Conservation (phyloP, 2,797 vertebrate species). For the Pseudochirops corinnae region DNA sequence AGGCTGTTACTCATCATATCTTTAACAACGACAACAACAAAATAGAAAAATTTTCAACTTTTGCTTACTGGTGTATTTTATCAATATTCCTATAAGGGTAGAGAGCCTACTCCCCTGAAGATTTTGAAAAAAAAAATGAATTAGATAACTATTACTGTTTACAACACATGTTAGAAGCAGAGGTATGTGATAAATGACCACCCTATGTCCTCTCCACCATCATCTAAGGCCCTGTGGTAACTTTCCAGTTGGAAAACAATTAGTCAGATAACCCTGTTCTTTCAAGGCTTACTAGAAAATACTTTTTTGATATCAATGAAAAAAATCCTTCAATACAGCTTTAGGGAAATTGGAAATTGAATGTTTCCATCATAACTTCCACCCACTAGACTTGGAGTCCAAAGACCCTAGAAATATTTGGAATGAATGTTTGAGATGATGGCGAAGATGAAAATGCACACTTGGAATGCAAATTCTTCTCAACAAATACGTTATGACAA, state of each 20-base stretch:
- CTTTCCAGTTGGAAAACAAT: not conserved
- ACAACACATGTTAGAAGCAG: not conserved
- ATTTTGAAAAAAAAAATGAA: not conserved
- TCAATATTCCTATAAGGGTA: constrained; percentile 2
- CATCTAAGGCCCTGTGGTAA: not conserved
- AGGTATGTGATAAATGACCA: too few species aligned
- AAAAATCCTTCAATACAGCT: not conserved
- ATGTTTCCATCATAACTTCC: not conserved
- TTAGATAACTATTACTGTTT: not conserved
- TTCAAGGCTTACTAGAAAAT: not conserved
- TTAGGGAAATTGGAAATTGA: not conserved
- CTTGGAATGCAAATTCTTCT: not conserved
- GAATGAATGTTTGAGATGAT: not conserved
- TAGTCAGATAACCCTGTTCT: not conserved
- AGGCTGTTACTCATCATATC: not conserved
- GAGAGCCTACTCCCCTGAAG: not conserved
- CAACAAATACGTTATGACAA: not conserved
- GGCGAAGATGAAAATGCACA: not conserved
- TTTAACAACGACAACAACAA: constrained; percentile 20
- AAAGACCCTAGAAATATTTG: not conserved
- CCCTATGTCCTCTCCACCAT: not conserved
- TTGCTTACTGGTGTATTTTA: constrained; percentile 5
- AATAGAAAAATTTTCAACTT: not conserved
- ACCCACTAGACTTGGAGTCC: not conserved
- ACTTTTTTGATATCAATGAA: constrained; percentile 16